Conservation (phyloP, 2,113 vertebrate species). For the Zapus hudsonius region DNA sequence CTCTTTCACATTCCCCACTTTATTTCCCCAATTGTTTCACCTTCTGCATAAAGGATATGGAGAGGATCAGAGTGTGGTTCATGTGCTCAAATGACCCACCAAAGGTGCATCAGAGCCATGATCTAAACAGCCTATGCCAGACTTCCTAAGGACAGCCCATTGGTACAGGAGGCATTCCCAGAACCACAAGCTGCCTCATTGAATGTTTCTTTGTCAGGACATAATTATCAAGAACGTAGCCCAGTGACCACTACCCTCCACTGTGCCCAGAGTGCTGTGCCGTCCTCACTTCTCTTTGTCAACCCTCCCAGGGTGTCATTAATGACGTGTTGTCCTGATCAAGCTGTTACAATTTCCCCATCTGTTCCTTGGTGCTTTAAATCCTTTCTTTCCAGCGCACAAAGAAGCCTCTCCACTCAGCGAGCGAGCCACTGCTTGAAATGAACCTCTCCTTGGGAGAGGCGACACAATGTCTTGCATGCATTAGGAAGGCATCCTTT, state of each 20-base stretch:
- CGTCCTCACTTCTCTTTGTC: fast-evolving
- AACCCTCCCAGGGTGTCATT: constrained; percentile 19
- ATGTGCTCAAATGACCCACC: background rate
- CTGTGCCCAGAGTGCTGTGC: background rate
- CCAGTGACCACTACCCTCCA: background rate
- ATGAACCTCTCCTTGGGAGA: background rate
- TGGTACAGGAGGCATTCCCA: fast-evolving
- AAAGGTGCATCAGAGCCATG: fast-evolving
- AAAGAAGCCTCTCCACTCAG: background rate
- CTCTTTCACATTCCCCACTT: background rate
- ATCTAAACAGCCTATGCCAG: fast-evolving
- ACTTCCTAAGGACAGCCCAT: background rate
- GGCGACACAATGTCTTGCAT: background rate
- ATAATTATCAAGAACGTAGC: background rate
- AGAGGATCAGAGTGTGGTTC: background rate
- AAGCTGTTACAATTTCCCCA: background rate
- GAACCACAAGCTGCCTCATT: fast-evolving
- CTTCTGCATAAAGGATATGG: background rate
- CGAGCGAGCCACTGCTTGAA: background rate
- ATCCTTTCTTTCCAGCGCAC: background rate
- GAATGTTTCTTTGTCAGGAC: background rate
- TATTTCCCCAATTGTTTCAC: background rate
- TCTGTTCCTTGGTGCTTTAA: constrained; percentile 17
- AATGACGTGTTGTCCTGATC: constrained; percentile 16
- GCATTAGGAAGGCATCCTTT: fast-evolving